phyloP scores from a whole-genome alignment of 2,888 invertebrate species.

The Tethea ocularis region DNA sequence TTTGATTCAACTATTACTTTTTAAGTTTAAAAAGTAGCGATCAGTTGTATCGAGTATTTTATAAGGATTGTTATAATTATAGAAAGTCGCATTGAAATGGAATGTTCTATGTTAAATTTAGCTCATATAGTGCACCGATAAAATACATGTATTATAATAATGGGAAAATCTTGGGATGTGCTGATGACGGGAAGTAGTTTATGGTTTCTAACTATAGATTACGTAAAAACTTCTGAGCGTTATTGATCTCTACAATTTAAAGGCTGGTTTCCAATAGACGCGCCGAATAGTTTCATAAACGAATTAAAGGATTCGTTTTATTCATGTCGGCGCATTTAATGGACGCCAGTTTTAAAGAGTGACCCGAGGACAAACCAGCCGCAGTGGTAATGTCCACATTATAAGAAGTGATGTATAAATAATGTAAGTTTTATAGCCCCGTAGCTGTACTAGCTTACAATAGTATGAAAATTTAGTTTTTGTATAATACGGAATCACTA shows the following conservation, averaged over 20 bases:
- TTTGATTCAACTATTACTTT: slow-evolving; percentile 29
- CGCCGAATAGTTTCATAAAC: not conserved
- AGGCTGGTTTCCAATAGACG: not conserved
- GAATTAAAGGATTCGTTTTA: not conserved
- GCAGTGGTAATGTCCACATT: slow-evolving; percentile 22
- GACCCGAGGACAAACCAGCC: slow-evolving; percentile 5
- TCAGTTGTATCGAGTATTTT: slow-evolving; percentile 25
- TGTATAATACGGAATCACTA: slow-evolving; percentile 76
- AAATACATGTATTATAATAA: slow-evolving; percentile 10
- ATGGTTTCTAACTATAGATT: not conserved
- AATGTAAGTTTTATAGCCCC: slow-evolving; percentile 66
- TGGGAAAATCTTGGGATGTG: not conserved
- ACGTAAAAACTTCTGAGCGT: not conserved
- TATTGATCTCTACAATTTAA: not conserved
- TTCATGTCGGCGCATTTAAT: not conserved
- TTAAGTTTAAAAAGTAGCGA: slow-evolving; percentile 25
- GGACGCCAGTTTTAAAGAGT: not conserved
- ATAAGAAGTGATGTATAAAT: slow-evolving; percentile 61
- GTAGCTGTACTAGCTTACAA: slow-evolving; percentile 69
- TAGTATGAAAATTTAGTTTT: slow-evolving; percentile 74
- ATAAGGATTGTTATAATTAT: slow-evolving; percentile 34
- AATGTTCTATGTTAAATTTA: slow-evolving; percentile 27
- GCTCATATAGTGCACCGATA: slow-evolving; percentile 27
- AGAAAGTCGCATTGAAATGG: slow-evolving; percentile 24
- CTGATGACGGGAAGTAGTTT: not conserved